Conservation (phyloP, 2,888 invertebrate species). For the Bursaphelenchus okinawaensis region DNA sequence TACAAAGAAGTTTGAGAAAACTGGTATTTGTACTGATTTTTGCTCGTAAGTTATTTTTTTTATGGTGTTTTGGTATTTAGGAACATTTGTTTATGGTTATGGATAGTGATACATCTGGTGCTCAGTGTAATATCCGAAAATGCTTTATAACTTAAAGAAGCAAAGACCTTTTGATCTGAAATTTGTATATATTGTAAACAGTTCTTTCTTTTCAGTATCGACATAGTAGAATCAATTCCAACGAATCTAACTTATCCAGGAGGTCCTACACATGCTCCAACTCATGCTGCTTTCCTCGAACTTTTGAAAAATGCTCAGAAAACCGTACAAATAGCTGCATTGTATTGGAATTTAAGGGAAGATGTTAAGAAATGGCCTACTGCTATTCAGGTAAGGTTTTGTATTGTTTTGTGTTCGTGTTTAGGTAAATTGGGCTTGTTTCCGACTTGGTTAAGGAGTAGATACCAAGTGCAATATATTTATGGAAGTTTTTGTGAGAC, state of each 20-base stretch:
- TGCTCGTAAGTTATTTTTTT: constrained; percentile 23
- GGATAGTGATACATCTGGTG: too few relatives aligned
- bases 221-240: constrained; percentile 84
- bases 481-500: too few relatives aligned
- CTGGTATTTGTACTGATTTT: constrained; percentile 24
- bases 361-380: constrained; percentile 19
- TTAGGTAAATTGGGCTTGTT: not conserved
- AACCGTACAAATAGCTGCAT: constrained; percentile 81
- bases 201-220: constrained; percentile 65
- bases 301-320: constrained; percentile 72
- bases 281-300: constrained; percentile 69
- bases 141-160: not conserved
- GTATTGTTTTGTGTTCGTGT: not conserved
- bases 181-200: not conserved
- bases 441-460: too few relatives aligned
- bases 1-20: constrained; percentile 23
- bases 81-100: not conserved
- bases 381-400: constrained; percentile 22
- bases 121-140: not conserved
- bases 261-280: constrained; percentile 66
- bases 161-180: too few relatives aligned
- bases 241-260: constrained; percentile 69
- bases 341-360: constrained; percentile 80
- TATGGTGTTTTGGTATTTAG: not conserved
- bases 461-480: too few relatives aligned